These are phyloP conservation scores for Microdon myrmicae DNA, from an alignment of 2,888 invertebrate genomes.

Conservation along the genomic window DNA sequence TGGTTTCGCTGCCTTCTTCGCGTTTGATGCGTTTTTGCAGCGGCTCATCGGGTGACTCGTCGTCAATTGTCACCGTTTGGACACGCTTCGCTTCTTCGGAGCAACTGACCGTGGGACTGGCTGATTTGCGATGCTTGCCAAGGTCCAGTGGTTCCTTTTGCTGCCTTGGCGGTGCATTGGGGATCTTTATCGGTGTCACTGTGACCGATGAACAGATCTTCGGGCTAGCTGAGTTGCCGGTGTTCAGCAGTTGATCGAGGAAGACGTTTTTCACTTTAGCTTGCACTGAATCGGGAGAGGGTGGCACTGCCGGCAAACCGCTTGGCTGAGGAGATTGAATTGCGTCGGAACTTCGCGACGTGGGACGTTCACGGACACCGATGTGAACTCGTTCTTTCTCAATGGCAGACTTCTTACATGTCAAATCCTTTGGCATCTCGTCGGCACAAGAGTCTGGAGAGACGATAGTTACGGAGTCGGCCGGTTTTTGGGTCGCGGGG, in stretches of 20 bases:
- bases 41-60: slow-evolving; percentile 64
- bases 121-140: slow-evolving; percentile 75
- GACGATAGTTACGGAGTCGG: slow-evolving; percentile 48
- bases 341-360: slow-evolving; percentile 77
- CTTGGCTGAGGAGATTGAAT: slow-evolving; percentile 80
- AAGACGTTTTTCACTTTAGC: slow-evolving; percentile 62
- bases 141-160: slow-evolving; percentile 78
- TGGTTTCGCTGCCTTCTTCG: slow-evolving; percentile 65
- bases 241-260: slow-evolving; percentile 52
- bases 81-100: slow-evolving; percentile 75
- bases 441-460: slow-evolving; percentile 63
- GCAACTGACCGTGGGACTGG: slow-evolving; percentile 79
- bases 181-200: slow-evolving; percentile 51
- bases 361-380: slow-evolving; percentile 68
- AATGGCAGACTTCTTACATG: slow-evolving; percentile 68
- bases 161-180: slow-evolving; percentile 54
- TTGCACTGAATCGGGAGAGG: slow-evolving; percentile 75
- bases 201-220: slow-evolving; percentile 54
- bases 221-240: slow-evolving; percentile 54
- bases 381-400: slow-evolving; percentile 63
- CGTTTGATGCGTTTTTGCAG: slow-evolving; percentile 69
- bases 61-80: slow-evolving; percentile 64
- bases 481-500: slow-evolving; percentile 27
- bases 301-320: slow-evolving; percentile 76
- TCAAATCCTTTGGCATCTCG: slow-evolving; percentile 73